Percentiles rank a stretch among this genome's conserved stretches.
Conservation (phyloP, 2,888 invertebrate genomes). For the Pandemis cinnamomeana region DNA sequence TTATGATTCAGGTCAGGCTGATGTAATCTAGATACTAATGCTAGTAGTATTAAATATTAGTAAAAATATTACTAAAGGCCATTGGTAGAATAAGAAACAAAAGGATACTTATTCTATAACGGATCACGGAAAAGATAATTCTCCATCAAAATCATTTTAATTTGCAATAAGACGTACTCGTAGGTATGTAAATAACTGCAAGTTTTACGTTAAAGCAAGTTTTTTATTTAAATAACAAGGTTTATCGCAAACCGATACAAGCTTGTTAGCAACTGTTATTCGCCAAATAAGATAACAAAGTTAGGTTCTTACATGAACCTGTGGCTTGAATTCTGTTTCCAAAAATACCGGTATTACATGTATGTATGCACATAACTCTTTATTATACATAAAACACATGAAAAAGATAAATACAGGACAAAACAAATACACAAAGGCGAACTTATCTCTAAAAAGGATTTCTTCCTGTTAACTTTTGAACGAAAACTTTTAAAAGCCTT, state of each 20-base stretch:
- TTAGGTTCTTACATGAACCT: background rate
- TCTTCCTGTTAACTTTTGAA: too few species aligned
- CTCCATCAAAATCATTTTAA: too few species aligned
- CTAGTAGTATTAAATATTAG: too few species aligned
- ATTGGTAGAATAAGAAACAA: background rate
- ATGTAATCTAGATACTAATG: too few species aligned
- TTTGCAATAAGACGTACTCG: background rate
- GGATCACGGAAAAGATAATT: too few species aligned
- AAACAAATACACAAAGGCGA: background rate
- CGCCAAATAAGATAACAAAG: conserved; percentile 26
- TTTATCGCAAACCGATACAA: conserved; percentile 21
- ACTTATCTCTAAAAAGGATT: too few species aligned
- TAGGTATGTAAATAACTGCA: background rate
- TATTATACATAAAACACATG: too few species aligned
- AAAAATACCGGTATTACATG: background rate
- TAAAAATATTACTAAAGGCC: background rate
- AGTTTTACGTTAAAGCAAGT: background rate
- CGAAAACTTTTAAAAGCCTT: too few species aligned
- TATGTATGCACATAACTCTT: too few species aligned
- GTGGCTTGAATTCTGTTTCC: too few species aligned
- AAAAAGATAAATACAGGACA: too few species aligned
- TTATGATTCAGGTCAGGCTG: background rate
- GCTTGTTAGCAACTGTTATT: background rate
- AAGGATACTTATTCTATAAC: background rate
- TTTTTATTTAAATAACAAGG: conserved; percentile 7